Evolutionary conservation across 2,113 vertebrate genomes (phyloP).

Genomic region (Pluvialis apricaria): DNA sequence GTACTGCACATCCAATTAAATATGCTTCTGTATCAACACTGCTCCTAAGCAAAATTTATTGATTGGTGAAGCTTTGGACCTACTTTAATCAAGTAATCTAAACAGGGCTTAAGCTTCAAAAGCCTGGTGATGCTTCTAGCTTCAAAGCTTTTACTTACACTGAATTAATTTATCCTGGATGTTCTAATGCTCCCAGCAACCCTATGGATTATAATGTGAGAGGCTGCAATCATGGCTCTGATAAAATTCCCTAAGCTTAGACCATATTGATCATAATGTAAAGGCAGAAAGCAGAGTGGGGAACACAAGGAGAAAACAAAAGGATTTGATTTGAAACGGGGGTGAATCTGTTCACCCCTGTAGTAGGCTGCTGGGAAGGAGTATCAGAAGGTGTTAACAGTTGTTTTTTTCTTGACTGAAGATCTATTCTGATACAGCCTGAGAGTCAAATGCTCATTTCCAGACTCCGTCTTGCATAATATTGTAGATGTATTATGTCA

Average conservation of each 20-base stretch:
- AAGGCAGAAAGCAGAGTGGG: constrained; percentile 9
- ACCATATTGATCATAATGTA: constrained; percentile 54
- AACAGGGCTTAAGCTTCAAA: constrained; percentile 77
- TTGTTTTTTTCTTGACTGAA: not conserved
- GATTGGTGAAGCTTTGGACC: constrained; percentile 70
- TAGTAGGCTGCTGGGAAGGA: not conserved
- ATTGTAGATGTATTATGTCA: not conserved
- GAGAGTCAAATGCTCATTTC: not conserved
- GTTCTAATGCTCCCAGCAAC: constrained; percentile 67
- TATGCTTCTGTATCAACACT: constrained; percentile 64
- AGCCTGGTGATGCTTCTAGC: constrained; percentile 63
- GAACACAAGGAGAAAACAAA: constrained; percentile 8
- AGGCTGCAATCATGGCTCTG: constrained; percentile 55
- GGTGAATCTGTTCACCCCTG: not conserved
- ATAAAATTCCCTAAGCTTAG: constrained; percentile 63
- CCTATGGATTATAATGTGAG: constrained; percentile 70
- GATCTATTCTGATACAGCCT: not conserved
- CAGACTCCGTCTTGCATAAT: not conserved
- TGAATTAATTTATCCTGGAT: constrained; percentile 75
- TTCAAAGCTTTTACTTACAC: constrained; percentile 75
- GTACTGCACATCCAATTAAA: constrained; percentile 50
- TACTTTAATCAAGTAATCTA: constrained; percentile 81
- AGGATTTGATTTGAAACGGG: constrained; percentile 7
- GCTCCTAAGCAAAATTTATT: constrained; percentile 74
- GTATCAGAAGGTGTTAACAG: not conserved